phyloP scores from a whole-genome alignment of 2,797 vertebrate genomes.

The Notamacropus eugenii region DNA sequence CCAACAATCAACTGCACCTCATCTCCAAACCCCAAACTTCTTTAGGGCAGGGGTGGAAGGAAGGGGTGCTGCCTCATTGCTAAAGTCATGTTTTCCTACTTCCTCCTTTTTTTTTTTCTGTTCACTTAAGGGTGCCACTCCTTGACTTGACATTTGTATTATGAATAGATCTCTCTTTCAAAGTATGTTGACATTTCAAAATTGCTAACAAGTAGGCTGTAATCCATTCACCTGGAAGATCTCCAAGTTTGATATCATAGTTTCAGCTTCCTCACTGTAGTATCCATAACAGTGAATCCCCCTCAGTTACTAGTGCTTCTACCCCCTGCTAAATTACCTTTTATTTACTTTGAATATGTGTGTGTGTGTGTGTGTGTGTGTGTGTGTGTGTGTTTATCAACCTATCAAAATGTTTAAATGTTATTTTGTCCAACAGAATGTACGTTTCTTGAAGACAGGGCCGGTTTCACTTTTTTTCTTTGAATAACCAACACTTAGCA shows the following conservation, averaged over 20 bases:
- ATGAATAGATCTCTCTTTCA: neutral
- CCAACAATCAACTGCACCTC: neutral
- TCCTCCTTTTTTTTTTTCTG: neutral
- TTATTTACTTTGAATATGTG: neutral
- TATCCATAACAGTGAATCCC: neutral
- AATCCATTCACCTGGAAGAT: neutral
- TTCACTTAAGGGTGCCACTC: neutral
- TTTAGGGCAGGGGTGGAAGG: neutral
- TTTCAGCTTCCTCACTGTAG: neutral
- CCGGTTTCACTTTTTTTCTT: neutral
- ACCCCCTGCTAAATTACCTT: neutral
- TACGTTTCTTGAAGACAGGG: neutral
- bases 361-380: too few species aligned
- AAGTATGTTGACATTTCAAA: neutral
- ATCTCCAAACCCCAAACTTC: neutral
- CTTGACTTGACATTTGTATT: neutral
- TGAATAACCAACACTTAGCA: neutral
- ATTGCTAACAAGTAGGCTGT: neutral
- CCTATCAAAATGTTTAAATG: neutral
- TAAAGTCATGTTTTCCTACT: constrained; percentile 10
- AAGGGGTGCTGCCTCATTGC: neutral
- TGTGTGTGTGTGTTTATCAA: too few species aligned
- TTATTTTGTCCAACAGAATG: neutral
- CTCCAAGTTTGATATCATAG: neutral
- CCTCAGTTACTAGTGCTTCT: neutral